These are phyloP conservation scores for Drosophila gaucha DNA, from an alignment of 2,888 invertebrate species.

Conservation along the genomic window DNA sequence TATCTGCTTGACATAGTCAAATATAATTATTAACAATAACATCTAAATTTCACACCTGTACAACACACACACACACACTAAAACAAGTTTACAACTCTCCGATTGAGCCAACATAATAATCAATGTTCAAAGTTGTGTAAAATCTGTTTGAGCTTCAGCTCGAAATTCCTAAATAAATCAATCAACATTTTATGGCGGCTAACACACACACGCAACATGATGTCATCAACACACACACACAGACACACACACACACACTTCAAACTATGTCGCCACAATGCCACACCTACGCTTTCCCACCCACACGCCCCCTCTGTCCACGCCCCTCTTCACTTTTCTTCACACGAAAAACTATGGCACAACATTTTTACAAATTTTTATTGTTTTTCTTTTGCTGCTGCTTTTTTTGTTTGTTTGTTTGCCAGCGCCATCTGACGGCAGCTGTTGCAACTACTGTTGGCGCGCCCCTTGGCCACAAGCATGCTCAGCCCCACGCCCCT, in stretches of 20 bases:
- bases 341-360: slow-evolving; percentile 23
- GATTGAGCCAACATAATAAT: slow-evolving; percentile 7
- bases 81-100: not conserved
- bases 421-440: slow-evolving; percentile 23
- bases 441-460: slow-evolving; percentile 25
- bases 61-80: not conserved
- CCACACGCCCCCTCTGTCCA: not conserved
- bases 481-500: not conserved
- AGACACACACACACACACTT: slow-evolving; percentile 30
- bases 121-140: slow-evolving; percentile 15
- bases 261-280: slow-evolving; percentile 34
- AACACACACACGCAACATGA: slow-evolving; percentile 5
- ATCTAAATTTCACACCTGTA: not conserved
- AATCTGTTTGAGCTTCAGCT: slow-evolving; percentile 14
- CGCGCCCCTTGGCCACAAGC: slow-evolving; percentile 11
- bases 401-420: not conserved
- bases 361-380: slow-evolving; percentile 33
- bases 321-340: slow-evolving; percentile 8
- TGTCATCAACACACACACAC: slow-evolving; percentile 17
- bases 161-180: slow-evolving; percentile 23
- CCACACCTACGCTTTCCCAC: not conserved
- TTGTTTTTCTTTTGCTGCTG: slow-evolving; percentile 8
- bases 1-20: not conserved
- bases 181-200: slow-evolving; percentile 18
- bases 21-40: not conserved